Base-by-base conservation (phyloP, 1,140 invertebrate genomes). In the Fopius arisanus region DNA sequence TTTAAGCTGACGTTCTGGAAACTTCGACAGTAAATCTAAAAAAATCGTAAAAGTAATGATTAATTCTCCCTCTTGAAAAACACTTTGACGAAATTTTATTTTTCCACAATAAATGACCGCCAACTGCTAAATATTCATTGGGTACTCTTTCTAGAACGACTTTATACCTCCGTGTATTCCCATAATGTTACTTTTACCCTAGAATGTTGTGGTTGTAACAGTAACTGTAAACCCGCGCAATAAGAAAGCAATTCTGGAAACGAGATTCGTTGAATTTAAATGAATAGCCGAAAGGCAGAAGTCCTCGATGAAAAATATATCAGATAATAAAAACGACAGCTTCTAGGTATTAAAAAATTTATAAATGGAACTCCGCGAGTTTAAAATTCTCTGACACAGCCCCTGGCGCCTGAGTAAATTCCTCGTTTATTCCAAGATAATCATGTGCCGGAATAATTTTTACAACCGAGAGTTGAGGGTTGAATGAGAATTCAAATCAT, bases 381-480 rank as follows among this genome's bases (percentile, higher is more conserved):
- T n/a, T n/a, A n/a, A n/a, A n/a, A n/a, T n/a, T n/a, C n/a, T n/a
- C n/a, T n/a, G n/a, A n/a, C n/a, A n/a, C n/a, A n/a, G n/a, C n/a
- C n/a, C n/a, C n/a, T n/a, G n/a, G n/a, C n/a, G n/a, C n/a, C n/a
- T n/a, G n/a, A 16, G 51, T 33, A 40, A 59, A 63, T 72, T 66
- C 37, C 16, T 48, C 40, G 70, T 23, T 66, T 72, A 72, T 72
- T 72, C 41, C 33, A 26, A 72, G 63, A 72, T n/a, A n/a, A n/a
- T n/a, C 51, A 72, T 72, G 51, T 72, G 31, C 65, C 40, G 62
- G 37, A 72, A 72, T 72, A 48, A 72, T 72, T 62, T 23, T 48
- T n/a, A 16, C 48, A 62, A 14, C 41, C 33, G 33, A 37, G 33
- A 37, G 33, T 37, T 12, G 33, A 37, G 33, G 33, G 33, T 37